Conservation (phyloP, 2,113 vertebrate genomes). For the Telmatochromis brachygnathus region DNA sequence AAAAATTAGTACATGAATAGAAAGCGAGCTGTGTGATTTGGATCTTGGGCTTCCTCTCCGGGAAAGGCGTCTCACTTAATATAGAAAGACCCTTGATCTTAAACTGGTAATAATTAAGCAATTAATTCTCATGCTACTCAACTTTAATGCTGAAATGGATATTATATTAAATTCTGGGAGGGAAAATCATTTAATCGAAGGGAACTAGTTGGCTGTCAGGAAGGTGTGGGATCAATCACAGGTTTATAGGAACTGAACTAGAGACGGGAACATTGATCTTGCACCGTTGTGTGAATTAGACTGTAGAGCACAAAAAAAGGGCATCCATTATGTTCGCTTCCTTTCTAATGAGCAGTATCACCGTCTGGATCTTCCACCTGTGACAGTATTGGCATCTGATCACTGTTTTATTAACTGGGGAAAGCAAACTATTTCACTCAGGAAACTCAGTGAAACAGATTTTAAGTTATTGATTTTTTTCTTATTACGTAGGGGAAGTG, state of each 20-base stretch:
- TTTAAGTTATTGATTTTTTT: background rate
- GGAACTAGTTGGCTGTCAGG: background rate
- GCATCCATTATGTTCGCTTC: background rate
- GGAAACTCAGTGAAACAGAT: background rate
- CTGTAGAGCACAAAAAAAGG: background rate
- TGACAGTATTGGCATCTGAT: background rate
- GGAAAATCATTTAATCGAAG: background rate
- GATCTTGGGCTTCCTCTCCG: background rate
- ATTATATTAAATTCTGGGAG: background rate
- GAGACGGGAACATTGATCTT: background rate
- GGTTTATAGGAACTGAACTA: background rate
- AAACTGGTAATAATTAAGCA: constrained; percentile 2
- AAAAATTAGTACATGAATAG: background rate
- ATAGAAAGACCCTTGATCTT: background rate
- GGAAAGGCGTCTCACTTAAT: background rate
- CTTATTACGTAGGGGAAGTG: background rate
- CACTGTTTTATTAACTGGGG: background rate
- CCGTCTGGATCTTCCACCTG: background rate
- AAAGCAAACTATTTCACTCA: background rate
- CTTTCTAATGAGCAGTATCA: background rate
- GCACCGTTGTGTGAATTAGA: background rate
- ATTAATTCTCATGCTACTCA: background rate
- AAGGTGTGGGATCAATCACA: background rate
- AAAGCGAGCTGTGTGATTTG: background rate
- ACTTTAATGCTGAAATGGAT: background rate